Percentiles rank a stretch among this genome's conserved stretches.
Evolutionary conservation across 2,797 vertebrate species (phyloP).

Genomic region (Muraenolepis orangiensis): DNA sequence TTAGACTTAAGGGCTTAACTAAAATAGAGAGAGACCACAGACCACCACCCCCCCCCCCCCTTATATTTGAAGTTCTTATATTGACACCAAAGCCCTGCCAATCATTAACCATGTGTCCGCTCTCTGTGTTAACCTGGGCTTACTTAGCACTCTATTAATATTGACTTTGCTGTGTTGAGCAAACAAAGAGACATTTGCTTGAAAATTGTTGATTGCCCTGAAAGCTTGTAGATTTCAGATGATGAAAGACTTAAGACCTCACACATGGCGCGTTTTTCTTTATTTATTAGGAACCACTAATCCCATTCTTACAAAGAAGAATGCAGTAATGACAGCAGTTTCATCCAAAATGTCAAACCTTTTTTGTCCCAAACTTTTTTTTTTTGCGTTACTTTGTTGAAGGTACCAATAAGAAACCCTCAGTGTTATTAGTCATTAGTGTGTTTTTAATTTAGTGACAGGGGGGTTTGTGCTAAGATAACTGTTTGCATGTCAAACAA

Average conservation of each 20-base stretch:
- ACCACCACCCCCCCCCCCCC: conserved; percentile 14
- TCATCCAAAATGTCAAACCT: not conserved
- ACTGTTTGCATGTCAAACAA: conserved; percentile 21
- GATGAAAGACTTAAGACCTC: conserved; percentile 46
- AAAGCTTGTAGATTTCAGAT: conserved; percentile 60
- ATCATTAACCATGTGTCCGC: conserved; percentile 65
- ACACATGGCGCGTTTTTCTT: not conserved
- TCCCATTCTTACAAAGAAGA: not conserved
- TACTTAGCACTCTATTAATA: conserved; percentile 74
- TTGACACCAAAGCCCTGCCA: conserved; percentile 55
- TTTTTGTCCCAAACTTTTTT: not conserved
- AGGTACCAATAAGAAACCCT: conserved; percentile 3
- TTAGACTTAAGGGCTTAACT: conserved; percentile 30
- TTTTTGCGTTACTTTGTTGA: not conserved
- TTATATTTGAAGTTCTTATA: conserved; percentile 34
- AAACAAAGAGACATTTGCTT: conserved; percentile 64
- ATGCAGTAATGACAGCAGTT: conserved; percentile 2
- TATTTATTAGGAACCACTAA: not conserved
- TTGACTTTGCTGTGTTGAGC: conserved; percentile 72
- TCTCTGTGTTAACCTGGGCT: conserved; percentile 67
- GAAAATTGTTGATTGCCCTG: conserved; percentile 66
- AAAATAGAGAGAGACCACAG: conserved; percentile 39
- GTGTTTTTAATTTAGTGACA: conserved; percentile 13
- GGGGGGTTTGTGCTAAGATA: not conserved
- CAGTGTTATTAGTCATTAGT: no score